phyloP scores from a whole-genome alignment of 2,113 vertebrate genomes.

The Channa argus region DNA sequence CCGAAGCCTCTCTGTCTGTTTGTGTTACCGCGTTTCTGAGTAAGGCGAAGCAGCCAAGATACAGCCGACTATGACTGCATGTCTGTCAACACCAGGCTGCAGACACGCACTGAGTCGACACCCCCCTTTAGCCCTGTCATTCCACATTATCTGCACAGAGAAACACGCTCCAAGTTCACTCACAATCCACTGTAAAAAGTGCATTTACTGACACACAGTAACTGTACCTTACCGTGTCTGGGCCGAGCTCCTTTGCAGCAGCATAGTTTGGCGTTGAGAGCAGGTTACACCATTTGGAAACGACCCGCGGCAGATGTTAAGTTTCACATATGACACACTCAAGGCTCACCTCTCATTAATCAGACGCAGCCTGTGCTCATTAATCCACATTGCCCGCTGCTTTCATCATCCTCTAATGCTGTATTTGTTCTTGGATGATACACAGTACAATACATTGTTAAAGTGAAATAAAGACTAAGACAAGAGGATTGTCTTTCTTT shows the following conservation, averaged over 20 bases:
- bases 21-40: slow-evolving; percentile 18
- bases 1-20: slow-evolving; percentile 11
- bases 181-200: not conserved
- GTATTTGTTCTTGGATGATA: not conserved
- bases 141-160: slow-evolving; percentile 19
- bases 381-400: not conserved
- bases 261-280: slow-evolving; percentile 17
- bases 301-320: slow-evolving; percentile 37
- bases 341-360: slow-evolving; percentile 25
- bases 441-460: not conserved
- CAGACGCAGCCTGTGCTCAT: not conserved
- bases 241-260: not conserved
- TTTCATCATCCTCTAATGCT: slow-evolving; percentile 23
- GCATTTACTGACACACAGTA: not conserved
- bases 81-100: slow-evolving; percentile 45
- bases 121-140: slow-evolving; percentile 17
- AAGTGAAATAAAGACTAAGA: not conserved
- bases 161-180: not conserved
- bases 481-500: too few relatives aligned
- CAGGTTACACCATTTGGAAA: slow-evolving; percentile 39
- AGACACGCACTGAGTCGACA: slow-evolving; percentile 24
- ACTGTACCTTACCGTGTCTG: slow-evolving; percentile 1
- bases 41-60: slow-evolving; percentile 36
- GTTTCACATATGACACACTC: slow-evolving; percentile 15
- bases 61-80: slow-evolving; percentile 1